Base-by-base conservation (phyloP, 2,113 vertebrate species). In the Osmerus mordax region DNA sequence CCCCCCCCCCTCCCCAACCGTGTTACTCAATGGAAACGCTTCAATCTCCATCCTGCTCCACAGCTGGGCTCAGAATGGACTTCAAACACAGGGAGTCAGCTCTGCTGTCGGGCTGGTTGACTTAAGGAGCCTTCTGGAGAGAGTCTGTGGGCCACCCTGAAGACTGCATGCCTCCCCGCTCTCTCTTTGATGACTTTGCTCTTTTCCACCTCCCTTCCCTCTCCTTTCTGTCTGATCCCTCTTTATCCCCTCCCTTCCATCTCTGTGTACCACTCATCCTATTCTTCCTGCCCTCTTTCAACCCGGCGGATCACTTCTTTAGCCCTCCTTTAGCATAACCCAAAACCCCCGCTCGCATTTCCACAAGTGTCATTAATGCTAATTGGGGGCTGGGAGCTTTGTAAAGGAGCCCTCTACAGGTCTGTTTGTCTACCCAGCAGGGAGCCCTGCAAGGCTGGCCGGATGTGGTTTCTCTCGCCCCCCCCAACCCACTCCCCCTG, bases 281-380 rank as follows among this genome's bases (percentile, higher is more conserved):
- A 83, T 89, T 90, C 89, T 90, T 83, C 61, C n/a, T 67, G 5
- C 76, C 68, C 67, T 77, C 90, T 91, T 92, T 91, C 82, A 89
- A 89, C 71, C 84, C 82, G 18, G 4, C 18, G 84, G 81, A 88
- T 89, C 84, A 79, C 81, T 89, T 75, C 76, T 87, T 90, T 77
- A 84, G 82, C 81, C 67, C 70, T 68, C 79, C 79, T 87, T 92
- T 92, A 87, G 87, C 92, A 92, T 91, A 88, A 76, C 88, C 87
- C 89, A 89, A 86, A 66, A 54, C 56, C 75, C 80, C 69, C 76
- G 78, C 65, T 63, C 81, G 82, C 89, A 88, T 90, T 89, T 89
- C 87, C 89, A 78, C 73, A 87, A 91, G 81, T 78, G 85, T 78
- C 85, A 90, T 91, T 90, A 81, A 92, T 91, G 90, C 88, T 91